Evolutionary conservation across 2,888 invertebrate species (phyloP), one percentile per base, ranked within the genome.

Genomic region (Hirtodrosophila cameraria): DNA sequence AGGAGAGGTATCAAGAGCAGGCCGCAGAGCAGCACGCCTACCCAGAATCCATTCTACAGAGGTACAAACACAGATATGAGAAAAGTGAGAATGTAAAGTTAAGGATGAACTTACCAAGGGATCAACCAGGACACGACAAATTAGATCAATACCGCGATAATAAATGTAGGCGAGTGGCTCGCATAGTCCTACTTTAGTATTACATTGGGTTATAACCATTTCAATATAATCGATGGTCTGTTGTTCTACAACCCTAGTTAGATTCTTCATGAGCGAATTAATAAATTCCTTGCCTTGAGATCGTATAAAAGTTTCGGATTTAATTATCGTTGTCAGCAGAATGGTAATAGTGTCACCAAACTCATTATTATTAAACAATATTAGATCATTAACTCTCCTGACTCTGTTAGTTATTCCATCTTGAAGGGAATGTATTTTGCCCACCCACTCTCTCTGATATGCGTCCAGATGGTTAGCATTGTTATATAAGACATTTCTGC

Each of bases 41-140:
- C 94, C 97, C 98, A 98, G 91, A 96, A 97, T 38, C 97, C 97
- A 92, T 97, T 97, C 97, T 97, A 91, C 30, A 54, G 9, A 11
- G 5, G 16, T 7, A 3, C 5, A 42, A 25, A 27, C 7, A 8
- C 2, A 8, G 3, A 1, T 18, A n/a, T 7, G 3, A 35, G 16
- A 39, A 16, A 3, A 13, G 3, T 13, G 4, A 1, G 13, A 23
- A 18, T 6, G 4, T n/a, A n/a, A 13, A 3, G 3, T n/a, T 16
- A 5, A 5, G 9, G 4, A 7, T 39, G 1, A 4, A 46, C 75
- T 60, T 9, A 76, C 76, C 38, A 76, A 54, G 11, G 76, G 76
- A 53, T 76, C 61, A 11, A 77, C 58, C 7, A 76, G 31, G 1
- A 43, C 50, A 6, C 20, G 7, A 11, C 76, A 76, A 9, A 77